Conservation (phyloP, 2,113 vertebrate species). For the Lepus timidus region DNA sequence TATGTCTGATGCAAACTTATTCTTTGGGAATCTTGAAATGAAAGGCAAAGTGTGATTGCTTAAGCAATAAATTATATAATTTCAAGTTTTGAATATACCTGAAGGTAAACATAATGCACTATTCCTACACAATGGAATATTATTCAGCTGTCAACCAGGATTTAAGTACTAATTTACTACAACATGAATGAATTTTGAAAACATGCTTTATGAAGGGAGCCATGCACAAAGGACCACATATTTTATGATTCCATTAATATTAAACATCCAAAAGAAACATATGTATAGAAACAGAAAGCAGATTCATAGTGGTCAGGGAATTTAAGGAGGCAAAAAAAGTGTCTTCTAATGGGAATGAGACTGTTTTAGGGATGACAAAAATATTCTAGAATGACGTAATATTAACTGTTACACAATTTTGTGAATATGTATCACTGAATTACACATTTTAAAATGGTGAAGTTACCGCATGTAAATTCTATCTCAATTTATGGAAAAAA, state of each 20-base stretch:
- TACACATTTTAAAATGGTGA: background rate
- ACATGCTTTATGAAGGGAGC: background rate
- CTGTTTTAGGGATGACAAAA: background rate
- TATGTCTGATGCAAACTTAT: constrained; percentile 57
- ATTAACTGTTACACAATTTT: background rate
- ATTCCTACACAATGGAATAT: background rate
- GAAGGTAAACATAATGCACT: background rate
- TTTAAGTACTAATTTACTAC: too few relatives aligned
- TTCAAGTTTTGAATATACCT: background rate
- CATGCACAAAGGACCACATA: background rate
- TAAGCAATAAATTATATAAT: constrained; percentile 33
- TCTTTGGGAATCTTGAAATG: background rate
- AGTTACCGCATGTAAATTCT: background rate
- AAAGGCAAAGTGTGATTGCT: constrained; percentile 17
- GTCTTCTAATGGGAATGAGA: background rate
- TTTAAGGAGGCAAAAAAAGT: accelerated
- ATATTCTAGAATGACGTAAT: background rate
- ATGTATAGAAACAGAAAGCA: background rate
- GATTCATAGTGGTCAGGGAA: background rate
- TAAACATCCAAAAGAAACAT: background rate
- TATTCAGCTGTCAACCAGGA: background rate
- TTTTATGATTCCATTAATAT: background rate
- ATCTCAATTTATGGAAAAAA: background rate
- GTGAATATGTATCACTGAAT: background rate
- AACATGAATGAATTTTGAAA: background rate